Evolutionary conservation across 2,888 invertebrate species (phyloP).

Genomic region (Lepas anatifera): DNA sequence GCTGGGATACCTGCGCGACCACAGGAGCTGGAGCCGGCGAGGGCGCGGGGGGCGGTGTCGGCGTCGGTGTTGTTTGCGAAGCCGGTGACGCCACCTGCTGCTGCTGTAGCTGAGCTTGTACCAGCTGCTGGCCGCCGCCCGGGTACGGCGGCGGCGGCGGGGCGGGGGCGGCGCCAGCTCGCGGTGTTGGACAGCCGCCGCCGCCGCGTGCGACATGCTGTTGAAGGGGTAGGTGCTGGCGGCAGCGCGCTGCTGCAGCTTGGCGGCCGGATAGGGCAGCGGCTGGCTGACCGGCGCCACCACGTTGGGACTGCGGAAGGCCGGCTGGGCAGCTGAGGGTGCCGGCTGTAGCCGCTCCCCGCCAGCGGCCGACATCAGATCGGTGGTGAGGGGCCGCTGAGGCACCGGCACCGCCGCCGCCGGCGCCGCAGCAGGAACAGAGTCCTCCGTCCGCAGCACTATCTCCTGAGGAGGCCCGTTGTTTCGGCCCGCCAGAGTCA

Average conservation of each 20-base stretch:
- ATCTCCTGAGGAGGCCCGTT: conserved; percentile 53
- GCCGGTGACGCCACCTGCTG: conserved; percentile 10
- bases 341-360: conserved; percentile 11
- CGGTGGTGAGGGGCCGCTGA: conserved; percentile 31
- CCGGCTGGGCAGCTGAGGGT: conserved; percentile 24
- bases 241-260: conserved; percentile 35
- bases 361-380: conserved; percentile 30
- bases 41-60: conserved; percentile 8
- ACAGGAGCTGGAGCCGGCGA: too few relatives aligned
- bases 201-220: conserved; percentile 75
- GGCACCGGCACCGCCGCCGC: too few relatives aligned
- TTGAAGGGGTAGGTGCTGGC: conserved; percentile 66
- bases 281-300: conserved; percentile 71
- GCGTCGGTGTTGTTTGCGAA: not conserved
- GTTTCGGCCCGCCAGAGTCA: conserved; percentile 50
- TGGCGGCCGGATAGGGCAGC: conserved; percentile 40
- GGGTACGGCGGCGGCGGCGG: conserved; percentile 3
- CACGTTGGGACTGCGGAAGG: conserved; percentile 56
- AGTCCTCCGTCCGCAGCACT: conserved; percentile 44
- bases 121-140: conserved; percentile 23
- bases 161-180: conserved; percentile 31
- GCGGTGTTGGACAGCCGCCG: conserved; percentile 61
- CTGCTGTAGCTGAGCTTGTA: conserved; percentile 28
- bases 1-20: too few relatives aligned
- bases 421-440: conserved; percentile 25